Evolutionary conservation across 1,140 invertebrate species (phyloP).

Genomic region (Euura saliciscinereae): DNA sequence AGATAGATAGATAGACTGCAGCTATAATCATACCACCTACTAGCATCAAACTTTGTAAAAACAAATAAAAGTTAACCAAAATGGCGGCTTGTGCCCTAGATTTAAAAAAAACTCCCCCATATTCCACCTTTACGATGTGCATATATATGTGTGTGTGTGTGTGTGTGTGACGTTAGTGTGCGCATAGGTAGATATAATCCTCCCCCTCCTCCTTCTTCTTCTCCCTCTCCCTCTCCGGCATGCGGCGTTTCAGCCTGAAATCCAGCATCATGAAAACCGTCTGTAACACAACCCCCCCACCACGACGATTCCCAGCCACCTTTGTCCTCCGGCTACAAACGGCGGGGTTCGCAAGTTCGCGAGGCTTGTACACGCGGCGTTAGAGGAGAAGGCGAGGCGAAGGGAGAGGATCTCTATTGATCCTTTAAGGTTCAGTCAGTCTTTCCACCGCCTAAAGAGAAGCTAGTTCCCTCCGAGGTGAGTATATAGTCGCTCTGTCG

Average conservation of each 20-base stretch:
- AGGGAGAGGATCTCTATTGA: background rate
- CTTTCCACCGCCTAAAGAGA: background rate
- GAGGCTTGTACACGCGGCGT: background rate
- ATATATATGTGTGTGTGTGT: too few relatives aligned
- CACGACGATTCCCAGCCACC: background rate
- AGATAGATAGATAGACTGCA: too few relatives aligned
- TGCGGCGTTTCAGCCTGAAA: background rate
- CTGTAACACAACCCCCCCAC: background rate
- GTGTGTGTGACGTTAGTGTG: too few relatives aligned
- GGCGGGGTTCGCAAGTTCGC: background rate
- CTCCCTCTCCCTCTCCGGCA: background rate
- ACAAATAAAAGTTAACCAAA: too few relatives aligned
- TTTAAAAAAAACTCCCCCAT: too few relatives aligned
- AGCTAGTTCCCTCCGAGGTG: background rate
- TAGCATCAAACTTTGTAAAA: too few relatives aligned
- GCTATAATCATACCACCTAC: too few relatives aligned
- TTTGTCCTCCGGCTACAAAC: conserved; percentile 4
- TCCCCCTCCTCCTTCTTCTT: background rate
- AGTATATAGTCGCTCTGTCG: too few relatives aligned
- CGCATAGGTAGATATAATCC: background rate
- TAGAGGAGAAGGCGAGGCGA: background rate
- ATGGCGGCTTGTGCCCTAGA: too few relatives aligned
- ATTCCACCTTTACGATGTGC: too few relatives aligned
- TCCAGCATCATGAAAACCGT: background rate
- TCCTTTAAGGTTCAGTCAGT: background rate